Evolutionary conservation across 2,797 vertebrate genomes (phyloP), one percentile per base, ranked within the genome.

Genomic region (Lagorchestes hirsutus): DNA sequence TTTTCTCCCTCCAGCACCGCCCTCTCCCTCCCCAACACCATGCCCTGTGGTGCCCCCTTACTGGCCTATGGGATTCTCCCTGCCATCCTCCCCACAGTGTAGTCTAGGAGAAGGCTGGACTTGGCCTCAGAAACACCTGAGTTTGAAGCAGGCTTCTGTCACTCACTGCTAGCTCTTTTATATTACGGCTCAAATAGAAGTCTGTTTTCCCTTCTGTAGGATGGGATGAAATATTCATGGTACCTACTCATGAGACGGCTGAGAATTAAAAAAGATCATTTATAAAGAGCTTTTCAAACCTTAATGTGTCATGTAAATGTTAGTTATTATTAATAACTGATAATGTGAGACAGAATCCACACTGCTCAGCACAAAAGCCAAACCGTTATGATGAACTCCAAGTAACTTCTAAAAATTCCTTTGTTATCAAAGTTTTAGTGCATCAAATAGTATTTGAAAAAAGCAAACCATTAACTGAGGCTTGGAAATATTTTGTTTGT

Each of bases 141-240:
- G 40, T 28, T 6, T 29, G 40, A 90, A 90, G n/a, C 18, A 1
- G 11, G 6, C 18, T 50, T 28, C 1, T 27, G 46, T 31, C 8
- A 4, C 90, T 90, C 52, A 29, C 29, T 6, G 5, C 52, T 55
- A 55, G 55, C 55, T 59, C 28, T 16, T 54, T 28, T 14, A 46
- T 22, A 62, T n/a, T 14, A 34, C 34, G 59, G 31, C 29, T 59
- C 58, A n/a, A 13, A 52, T 55, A 87, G 55, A 0, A 4, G 34
- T 52, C 55, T 82, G 93, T 93, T 90, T 91, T 62, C 90, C 94
- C 91, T 40, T 90, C 92, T 59, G 28, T 90, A 55, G 40, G 93
- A 91, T 13, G 50, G 67, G n/a, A 62, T 54, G 50, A 90, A 90
- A 40, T 18, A n/a, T 6, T 40, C 14, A 40, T 40, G 16, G 62